Base-by-base conservation (phyloP, 2,797 vertebrate genomes). In the Triplophysa yarkandensis region DNA sequence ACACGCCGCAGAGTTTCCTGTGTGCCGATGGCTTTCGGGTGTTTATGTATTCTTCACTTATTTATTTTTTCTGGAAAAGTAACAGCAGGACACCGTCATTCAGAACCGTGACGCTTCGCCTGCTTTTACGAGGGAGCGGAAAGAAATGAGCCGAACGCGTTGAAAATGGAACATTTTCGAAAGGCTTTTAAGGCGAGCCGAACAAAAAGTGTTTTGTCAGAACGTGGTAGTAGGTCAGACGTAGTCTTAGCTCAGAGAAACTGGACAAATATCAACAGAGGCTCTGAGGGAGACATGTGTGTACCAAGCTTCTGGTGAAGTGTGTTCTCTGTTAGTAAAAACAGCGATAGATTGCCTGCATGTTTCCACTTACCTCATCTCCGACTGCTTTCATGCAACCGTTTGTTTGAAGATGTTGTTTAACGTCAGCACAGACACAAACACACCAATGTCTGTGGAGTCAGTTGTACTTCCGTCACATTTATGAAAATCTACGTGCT, bases 121-220 rank as follows among this genome's bases (percentile, higher is more conserved):
- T 21, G 39, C 41, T 65, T 76, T 83, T 88, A 89, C 79, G 85
- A 84, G 83, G 78, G 52, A 80, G 83, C 86, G 88, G 89, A 91
- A 91, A 90, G 86, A 84, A 88, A 86, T 80, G 80, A 84, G 83
- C 83, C 88, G 84, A 87, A 88, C 87, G 86, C 91, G 90, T 87
- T 79, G 83, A 84, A 85, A 90, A 86, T 3, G 72, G 87, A 83
- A 65, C 81, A 76, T 81, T 87, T 84, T 75, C 80, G 87, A 87
- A 76, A 83, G 81, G 77, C 82, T 85, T 32, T 34, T n/a, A 32
- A 88, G 87, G 76, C 83, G 81, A 77, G 81, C 84, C 43, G 80
- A 90, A 92, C 91, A 92, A 88, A 90, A 86, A 81, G 2, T 57
- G 87, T 88, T 89, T 88, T 91, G 91, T 92, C 77, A 85, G 85